Evolutionary conservation across 2,888 invertebrate genomes (phyloP), one percentile per base, ranked within the genome.

Genomic region (Adineta ricciae): DNA sequence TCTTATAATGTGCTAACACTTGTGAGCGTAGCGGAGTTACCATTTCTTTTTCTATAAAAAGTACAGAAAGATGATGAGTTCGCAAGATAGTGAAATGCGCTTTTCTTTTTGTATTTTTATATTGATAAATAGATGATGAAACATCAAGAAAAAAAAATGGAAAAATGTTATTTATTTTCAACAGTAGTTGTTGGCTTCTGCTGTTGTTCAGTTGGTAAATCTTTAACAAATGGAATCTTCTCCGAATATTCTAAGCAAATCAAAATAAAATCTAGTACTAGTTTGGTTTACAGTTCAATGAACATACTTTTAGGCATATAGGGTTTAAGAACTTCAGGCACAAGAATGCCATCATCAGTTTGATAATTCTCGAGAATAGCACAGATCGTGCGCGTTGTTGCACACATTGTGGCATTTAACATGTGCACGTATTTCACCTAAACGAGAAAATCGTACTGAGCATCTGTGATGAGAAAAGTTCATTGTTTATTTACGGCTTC

Each of bases 351-450:
- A 72, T 94, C 94, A 88, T 97, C 96, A 0, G 95, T 95, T 92
- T 99, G 99, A 92, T 97, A 90, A 87, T 92, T 92, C 88, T 93
- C 93, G 83, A 93, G 88, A 85, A 93, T 90, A 82, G 92, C 92
- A 89, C 93, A 93, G 89, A 98, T 96, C 46, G 95, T 95, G 86
- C 99, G 93, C 0, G 99, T 99, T 4, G 96, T 94, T 0, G 99
- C 99, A 91, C 99, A 99, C 83, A 86, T 85, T 24, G 86, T 84
- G n/a, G 84, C 84, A 56, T 86, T 86, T 27, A 83, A 73, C 86
- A 83, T 84, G 36, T 73, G 86, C 21, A 84, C 82, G 38, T 72
- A 84, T 84, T 56, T 56, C 9, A 54, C 24, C 78, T 78, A 41
- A 9, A 24, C 41, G 16, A 50, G 19, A 50, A 50, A 50, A 19